Evolutionary conservation across 2,888 invertebrate species (phyloP), one percentile per base, ranked within the genome.

Genomic region (Andrena minutula): DNA sequence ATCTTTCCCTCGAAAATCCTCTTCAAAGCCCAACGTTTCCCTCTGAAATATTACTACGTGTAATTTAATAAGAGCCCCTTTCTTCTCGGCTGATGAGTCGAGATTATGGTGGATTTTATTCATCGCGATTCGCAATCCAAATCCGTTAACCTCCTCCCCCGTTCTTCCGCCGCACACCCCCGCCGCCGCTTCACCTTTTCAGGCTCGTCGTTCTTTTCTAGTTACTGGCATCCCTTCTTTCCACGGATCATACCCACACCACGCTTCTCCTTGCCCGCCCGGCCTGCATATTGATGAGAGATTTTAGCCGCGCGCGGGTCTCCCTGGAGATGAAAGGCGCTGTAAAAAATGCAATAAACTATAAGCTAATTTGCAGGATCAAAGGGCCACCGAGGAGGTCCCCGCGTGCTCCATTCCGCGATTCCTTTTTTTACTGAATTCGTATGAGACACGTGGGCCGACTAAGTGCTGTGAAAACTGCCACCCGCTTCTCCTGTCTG

Each of bases 281-380:
- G 70, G 65, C 84, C 83, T 85, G 90, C 90, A 91, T 91, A 90
- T 90, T 90, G 90, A 91, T 89, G 90, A 91, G 90, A 83, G 72
- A 84, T 87, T 88, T 87, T 84, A 86, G 84, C 73, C 76, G 81
- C 87, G 87, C 75, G 86, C 84, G 85, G 82, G 16, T 41, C 41
- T 41, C 85, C 75, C 84, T 56, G 66, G 51, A 86, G 89, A 89
- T 89, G 85, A 89, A 89, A 89, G 89, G 86, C 85, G 72, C 68
- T 72, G 77, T 82, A 83, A 88, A 88, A 89, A 88, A 89, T 86
- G 83, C 86, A 89, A 89, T 89, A 89, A 89, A 82, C 85, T 85
- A 68, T 88, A 89, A 89, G 89, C 83, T 86, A 88, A 89, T 89
- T 89, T 86, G 77, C 78, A 82, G 85, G 84, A 88, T 89, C 88